phyloP scores from a whole-genome alignment of 2,888 invertebrate species.

The Epistrophe grossulariae region DNA sequence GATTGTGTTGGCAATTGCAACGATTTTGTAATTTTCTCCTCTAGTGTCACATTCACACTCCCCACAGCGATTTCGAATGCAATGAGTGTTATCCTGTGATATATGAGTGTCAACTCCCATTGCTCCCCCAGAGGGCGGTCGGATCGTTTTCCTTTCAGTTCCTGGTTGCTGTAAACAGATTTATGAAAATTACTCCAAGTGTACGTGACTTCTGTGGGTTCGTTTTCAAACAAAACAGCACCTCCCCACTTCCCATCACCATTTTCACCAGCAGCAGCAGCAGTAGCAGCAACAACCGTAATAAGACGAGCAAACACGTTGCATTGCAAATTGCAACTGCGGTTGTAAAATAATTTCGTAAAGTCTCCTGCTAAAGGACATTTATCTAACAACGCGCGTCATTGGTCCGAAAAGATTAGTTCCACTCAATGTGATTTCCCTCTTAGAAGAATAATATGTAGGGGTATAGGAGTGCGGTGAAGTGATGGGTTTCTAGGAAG shows the following conservation, averaged over 20 bases:
- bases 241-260: not conserved
- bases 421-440: conserved; percentile 62
- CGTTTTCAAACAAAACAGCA: not conserved
- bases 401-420: conserved; percentile 73
- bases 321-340: conserved; percentile 66
- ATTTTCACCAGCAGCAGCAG: not conserved
- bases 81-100: conserved; percentile 75
- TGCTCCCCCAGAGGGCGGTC: conserved; percentile 1
- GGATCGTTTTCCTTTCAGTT: conserved; percentile 30
- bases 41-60: conserved; percentile 47
- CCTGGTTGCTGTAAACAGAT: conserved; percentile 71
- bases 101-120: conserved; percentile 66
- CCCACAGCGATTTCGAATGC: conserved; percentile 66
- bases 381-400: conserved; percentile 68
- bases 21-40: conserved; percentile 72
- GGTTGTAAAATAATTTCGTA: conserved; percentile 72
- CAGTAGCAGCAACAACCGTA: not conserved
- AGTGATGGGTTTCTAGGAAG: not conserved
- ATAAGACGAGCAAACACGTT: conserved; percentile 38
- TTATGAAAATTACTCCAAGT: conserved; percentile 72
- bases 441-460: not conserved
- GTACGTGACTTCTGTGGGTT: conserved; percentile 66
- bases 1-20: conserved; percentile 65
- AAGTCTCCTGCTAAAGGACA: conserved; percentile 57
- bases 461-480: not conserved